Evolutionary conservation across 2,113 vertebrate genomes (phyloP).

Genomic region (Phalacrocorax brasilianus): DNA sequence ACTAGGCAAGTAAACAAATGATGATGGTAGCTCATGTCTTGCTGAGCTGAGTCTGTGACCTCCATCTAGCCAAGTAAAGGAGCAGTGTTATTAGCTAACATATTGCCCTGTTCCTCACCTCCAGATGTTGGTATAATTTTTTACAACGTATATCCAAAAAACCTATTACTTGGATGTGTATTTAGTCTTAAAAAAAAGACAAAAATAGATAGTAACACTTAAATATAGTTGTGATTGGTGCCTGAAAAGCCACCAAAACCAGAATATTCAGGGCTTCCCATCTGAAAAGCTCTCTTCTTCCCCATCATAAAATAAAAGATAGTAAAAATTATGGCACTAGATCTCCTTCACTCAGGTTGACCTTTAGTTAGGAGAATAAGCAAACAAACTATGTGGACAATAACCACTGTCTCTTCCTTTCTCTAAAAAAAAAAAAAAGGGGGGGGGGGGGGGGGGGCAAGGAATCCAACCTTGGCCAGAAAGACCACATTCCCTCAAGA

Average conservation of each 20-base stretch:
- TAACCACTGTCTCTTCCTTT: not conserved
- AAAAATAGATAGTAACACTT: not conserved
- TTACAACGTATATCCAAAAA: not conserved
- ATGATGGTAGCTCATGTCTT: not conserved
- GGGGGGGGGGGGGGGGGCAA: too few relatives aligned
- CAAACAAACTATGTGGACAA: not conserved
- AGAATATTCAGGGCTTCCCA: not conserved
- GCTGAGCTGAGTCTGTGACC: not conserved
- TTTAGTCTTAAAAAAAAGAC: not conserved
- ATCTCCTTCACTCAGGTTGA: not conserved
- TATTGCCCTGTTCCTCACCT: not conserved
- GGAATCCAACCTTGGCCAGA: not conserved
- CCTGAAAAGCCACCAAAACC: not conserved
- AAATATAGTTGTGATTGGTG: not conserved
- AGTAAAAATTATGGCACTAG: not conserved
- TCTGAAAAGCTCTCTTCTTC: not conserved
- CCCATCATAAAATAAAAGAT: not conserved
- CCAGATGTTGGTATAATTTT: not conserved
- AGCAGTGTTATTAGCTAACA: not conserved
- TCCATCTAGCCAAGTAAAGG: not conserved
- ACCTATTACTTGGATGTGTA: not conserved
- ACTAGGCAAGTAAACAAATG: not conserved
- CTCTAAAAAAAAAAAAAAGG: not conserved
- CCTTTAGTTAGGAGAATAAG: not conserved
- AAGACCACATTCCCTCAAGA: conserved; percentile 30